Percentiles rank a stretch among this genome's conserved stretches.
Conservation (phyloP, 1,140 invertebrate species). For the Drosophila chauvacae region DNA sequence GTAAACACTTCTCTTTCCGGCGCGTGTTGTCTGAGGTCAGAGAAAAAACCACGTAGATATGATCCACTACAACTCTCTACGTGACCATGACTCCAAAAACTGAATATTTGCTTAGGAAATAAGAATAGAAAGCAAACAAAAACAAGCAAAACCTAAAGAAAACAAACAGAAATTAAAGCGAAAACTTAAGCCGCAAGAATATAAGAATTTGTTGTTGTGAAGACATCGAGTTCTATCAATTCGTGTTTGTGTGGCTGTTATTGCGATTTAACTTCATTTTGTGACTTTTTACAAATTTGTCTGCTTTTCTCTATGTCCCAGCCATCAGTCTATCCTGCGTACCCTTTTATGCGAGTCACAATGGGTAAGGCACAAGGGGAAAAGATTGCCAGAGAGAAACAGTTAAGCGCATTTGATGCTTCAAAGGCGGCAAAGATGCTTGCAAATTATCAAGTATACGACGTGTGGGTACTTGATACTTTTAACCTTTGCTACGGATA, state of each 20-base stretch:
- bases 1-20: background rate
- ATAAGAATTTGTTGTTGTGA: slow-evolving; percentile 17
- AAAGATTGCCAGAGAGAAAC: slow-evolving; percentile 20
- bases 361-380: slow-evolving; percentile 2
- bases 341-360: slow-evolving; percentile 14
- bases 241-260: slow-evolving; percentile 26
- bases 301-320: slow-evolving; percentile 22
- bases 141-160: slow-evolving; percentile 14
- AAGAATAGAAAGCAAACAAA: slow-evolving; percentile 3
- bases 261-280: slow-evolving; percentile 53
- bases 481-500: background rate
- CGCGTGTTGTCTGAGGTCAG: slow-evolving; percentile 24
- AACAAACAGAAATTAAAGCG: slow-evolving; percentile 22
- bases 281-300: slow-evolving; percentile 61
- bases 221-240: slow-evolving; percentile 16
- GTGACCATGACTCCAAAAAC: slow-evolving; percentile 34
- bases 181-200: slow-evolving; percentile 18
- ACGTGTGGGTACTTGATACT: background rate
- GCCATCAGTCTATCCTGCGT: background rate
- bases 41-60: slow-evolving; percentile 23
- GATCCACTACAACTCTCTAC: slow-evolving; percentile 25
- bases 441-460: slow-evolving; percentile 5
- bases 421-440: slow-evolving; percentile 15
- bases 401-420: slow-evolving; percentile 65
- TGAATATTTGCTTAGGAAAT: slow-evolving; percentile 1